phyloP scores from a whole-genome alignment of 2,888 invertebrate genomes.

The Drosophila anomalipes region DNA sequence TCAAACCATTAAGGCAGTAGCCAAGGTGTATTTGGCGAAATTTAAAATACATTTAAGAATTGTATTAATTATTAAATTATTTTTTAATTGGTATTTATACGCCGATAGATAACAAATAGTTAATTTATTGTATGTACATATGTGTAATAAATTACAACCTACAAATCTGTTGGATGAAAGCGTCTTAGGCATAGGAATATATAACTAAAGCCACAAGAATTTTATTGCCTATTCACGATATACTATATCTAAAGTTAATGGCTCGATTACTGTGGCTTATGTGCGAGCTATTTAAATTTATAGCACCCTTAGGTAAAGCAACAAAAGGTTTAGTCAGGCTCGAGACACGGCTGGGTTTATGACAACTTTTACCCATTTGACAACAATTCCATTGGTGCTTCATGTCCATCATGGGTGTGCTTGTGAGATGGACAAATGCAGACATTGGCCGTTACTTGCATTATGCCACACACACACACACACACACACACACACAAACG shows the following conservation, averaged over 20 bases:
- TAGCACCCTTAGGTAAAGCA: not conserved
- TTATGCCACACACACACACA: constrained; percentile 13
- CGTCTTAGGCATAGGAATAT: not conserved
- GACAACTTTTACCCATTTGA: constrained; percentile 69
- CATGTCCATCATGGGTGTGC: constrained; percentile 61
- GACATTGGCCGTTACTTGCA: constrained; percentile 15
- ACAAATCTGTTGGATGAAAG: not conserved
- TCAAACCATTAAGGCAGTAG: not conserved
- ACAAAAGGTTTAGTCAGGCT: constrained; percentile 5
- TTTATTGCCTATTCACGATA: not conserved
- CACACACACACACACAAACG: too few relatives aligned
- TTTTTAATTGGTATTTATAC: not conserved
- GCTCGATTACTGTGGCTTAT: constrained; percentile 14
- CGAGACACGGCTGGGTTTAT: not conserved
- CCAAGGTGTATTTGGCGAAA: not conserved
- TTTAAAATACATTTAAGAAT: not conserved
- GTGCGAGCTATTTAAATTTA: constrained; percentile 4
- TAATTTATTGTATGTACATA: not conserved
- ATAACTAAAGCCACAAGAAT: not conserved
- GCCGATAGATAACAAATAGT: not conserved
- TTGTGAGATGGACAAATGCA: constrained; percentile 34
- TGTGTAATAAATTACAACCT: not conserved
- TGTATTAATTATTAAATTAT: not conserved
- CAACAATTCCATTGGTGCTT: constrained; percentile 62
- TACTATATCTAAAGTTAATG: not conserved